These are phyloP conservation scores for Paratrypauchen microcephalus DNA, from an alignment of 2,797 vertebrate genomes.

Conservation along the genomic window DNA sequence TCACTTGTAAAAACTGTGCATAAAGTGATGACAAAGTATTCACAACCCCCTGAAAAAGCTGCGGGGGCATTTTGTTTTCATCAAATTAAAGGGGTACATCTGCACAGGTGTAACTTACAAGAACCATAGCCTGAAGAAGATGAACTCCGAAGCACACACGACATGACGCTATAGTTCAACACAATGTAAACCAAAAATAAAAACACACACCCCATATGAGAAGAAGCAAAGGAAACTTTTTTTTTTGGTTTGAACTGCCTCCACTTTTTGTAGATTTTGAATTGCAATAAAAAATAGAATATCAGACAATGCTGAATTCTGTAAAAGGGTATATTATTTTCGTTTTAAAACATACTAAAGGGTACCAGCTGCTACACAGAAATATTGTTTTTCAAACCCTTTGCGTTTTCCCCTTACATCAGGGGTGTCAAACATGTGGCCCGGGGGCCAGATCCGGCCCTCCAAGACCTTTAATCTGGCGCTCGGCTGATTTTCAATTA, in stretches of 20 bases:
- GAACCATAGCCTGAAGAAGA: slow-evolving; percentile 56
- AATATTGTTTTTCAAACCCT: neutral
- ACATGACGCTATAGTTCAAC: slow-evolving; percentile 51
- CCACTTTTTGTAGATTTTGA: slow-evolving; percentile 52
- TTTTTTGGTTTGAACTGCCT: slow-evolving; percentile 64
- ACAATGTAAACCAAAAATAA: slow-evolving; percentile 53
- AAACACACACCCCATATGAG: slow-evolving; percentile 61
- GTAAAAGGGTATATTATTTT: slow-evolving; percentile 23
- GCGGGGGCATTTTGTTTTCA: slow-evolving; percentile 13
- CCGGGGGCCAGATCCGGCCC: no score
- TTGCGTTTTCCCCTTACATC: neutral
- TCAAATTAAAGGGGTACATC: slow-evolving; percentile 17
- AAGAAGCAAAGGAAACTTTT: slow-evolving; percentile 52
- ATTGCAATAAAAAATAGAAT: slow-evolving; percentile 27
- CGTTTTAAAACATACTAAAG: slow-evolving; percentile 31
- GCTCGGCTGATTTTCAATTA: no score
- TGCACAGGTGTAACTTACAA: slow-evolving; percentile 37
- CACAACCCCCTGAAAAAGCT: slow-evolving; percentile 11
- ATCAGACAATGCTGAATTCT: slow-evolving; percentile 15
- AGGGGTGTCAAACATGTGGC: no score
- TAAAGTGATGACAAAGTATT: slow-evolving; percentile 24
- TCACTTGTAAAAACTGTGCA: slow-evolving; percentile 36
- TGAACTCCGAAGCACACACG: slow-evolving; percentile 41
- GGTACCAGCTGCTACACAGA: neutral
- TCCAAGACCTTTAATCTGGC: no score